Evolutionary conservation across 2,113 vertebrate genomes (phyloP).

Genomic region (Sorex fumeus): DNA sequence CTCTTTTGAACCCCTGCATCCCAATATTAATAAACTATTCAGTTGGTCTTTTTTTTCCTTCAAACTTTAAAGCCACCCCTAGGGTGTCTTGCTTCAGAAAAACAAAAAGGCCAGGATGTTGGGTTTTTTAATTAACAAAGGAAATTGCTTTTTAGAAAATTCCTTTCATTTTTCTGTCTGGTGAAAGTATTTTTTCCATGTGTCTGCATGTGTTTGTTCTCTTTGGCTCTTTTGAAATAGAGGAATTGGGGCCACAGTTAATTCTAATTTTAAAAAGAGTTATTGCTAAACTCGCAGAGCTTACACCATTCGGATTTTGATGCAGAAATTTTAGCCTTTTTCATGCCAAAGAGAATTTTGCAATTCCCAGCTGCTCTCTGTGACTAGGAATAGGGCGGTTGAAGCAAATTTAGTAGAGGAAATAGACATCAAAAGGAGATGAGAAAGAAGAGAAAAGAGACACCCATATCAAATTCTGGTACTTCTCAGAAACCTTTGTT

Average conservation of each 20-base stretch:
- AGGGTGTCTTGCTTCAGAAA: background rate
- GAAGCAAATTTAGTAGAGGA: background rate
- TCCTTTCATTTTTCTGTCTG: background rate
- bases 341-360: background rate
- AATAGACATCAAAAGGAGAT: background rate
- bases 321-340: background rate
- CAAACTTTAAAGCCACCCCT: background rate
- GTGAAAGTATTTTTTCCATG: slow-evolving; percentile 36
- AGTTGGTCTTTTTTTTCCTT: background rate
- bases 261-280: background rate
- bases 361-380: slow-evolving; percentile 17
- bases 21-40: slow-evolving; percentile 41
- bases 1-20: background rate
- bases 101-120: background rate
- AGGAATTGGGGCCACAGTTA: background rate
- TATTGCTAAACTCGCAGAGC: slow-evolving; percentile 3
- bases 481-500: slow-evolving; percentile 40
- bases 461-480: background rate
- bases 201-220: background rate
- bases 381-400: background rate
- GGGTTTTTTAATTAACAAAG: background rate
- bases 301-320: background rate
- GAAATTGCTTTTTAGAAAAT: slow-evolving; percentile 2
- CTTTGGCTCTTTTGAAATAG: background rate
- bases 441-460: background rate